Conservation (phyloP, 2,888 invertebrate genomes). For the Ochropacha duplaris region DNA sequence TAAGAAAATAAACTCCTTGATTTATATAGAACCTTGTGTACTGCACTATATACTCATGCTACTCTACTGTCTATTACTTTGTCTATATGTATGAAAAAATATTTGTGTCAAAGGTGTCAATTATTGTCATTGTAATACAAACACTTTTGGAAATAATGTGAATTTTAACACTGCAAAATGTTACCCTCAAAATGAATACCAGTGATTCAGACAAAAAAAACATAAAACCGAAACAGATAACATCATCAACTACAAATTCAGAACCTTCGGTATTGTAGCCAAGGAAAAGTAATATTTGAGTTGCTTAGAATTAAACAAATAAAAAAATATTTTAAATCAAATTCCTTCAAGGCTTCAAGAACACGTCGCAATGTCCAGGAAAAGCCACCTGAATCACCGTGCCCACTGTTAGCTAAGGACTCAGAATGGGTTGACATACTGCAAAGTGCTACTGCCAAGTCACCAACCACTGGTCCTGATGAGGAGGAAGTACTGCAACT, state of each 20-base stretch:
- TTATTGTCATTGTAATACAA: not conserved
- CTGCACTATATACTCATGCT: too few species aligned
- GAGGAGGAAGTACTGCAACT: slow-evolving; percentile 67
- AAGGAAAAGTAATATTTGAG: not conserved
- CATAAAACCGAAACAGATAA: slow-evolving; percentile 58
- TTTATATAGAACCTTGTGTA: not conserved
- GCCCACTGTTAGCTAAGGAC: slow-evolving; percentile 72
- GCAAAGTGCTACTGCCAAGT: slow-evolving; percentile 35
- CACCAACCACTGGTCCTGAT: slow-evolving; percentile 35
- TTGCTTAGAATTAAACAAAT: not conserved
- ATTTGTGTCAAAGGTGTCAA: not conserved
- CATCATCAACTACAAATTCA: slow-evolving; percentile 47
- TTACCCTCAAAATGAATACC: slow-evolving; percentile 51
- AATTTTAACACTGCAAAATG: slow-evolving; percentile 30
- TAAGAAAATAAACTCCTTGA: too few species aligned
- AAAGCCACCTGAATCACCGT: slow-evolving; percentile 34
- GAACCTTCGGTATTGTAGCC: slow-evolving; percentile 39
- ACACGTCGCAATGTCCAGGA: slow-evolving; percentile 22
- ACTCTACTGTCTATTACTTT: too few species aligned
- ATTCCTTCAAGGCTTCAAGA: slow-evolving; percentile 41
- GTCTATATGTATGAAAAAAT: not conserved
- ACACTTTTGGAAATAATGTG: not conserved
- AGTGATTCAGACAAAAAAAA: slow-evolving; percentile 50
- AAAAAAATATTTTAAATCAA: not conserved
- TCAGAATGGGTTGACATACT: slow-evolving; percentile 75